Conservation (phyloP, 2,113 vertebrate species). For the Nyctereutes procyonoides region DNA sequence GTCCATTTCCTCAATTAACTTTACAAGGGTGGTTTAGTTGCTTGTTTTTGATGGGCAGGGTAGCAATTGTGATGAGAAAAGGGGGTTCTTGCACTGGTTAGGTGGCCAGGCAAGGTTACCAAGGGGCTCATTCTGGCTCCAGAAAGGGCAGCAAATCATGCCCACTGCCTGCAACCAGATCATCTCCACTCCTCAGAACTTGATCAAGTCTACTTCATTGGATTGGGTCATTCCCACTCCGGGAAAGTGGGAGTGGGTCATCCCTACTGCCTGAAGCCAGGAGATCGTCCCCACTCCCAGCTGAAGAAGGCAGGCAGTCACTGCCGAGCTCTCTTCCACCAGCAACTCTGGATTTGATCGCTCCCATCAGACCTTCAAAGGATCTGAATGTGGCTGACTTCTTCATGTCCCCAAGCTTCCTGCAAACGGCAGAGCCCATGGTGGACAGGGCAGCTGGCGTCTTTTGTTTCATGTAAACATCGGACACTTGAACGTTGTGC, state of each 20-base stretch:
- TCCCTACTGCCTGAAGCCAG: constrained; percentile 83
- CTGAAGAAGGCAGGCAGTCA: constrained; percentile 87
- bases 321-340: constrained; percentile 89
- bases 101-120: constrained; percentile 71
- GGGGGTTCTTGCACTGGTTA: constrained; percentile 69
- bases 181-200: neutral
- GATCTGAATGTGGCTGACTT: constrained; percentile 96
- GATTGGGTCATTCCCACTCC: neutral
- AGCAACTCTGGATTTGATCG: constrained; percentile 93
- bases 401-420: constrained; percentile 94
- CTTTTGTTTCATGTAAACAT: constrained; percentile 91
- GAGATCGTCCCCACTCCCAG: constrained; percentile 84
- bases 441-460: constrained; percentile 93
- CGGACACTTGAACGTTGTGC: constrained; percentile 94
- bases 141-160: constrained; percentile 87
- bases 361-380: constrained; percentile 94
- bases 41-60: constrained; percentile 70
- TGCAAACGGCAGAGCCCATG: constrained; percentile 91
- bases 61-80: constrained; percentile 60
- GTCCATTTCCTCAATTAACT: constrained; percentile 65
- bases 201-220: neutral
- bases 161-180: neutral
- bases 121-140: constrained; percentile 73
- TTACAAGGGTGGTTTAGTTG: constrained; percentile 14
- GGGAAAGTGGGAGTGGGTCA: neutral